Evolutionary conservation across 2,113 vertebrate genomes (phyloP).

Genomic region (Chinchilla lanigera): DNA sequence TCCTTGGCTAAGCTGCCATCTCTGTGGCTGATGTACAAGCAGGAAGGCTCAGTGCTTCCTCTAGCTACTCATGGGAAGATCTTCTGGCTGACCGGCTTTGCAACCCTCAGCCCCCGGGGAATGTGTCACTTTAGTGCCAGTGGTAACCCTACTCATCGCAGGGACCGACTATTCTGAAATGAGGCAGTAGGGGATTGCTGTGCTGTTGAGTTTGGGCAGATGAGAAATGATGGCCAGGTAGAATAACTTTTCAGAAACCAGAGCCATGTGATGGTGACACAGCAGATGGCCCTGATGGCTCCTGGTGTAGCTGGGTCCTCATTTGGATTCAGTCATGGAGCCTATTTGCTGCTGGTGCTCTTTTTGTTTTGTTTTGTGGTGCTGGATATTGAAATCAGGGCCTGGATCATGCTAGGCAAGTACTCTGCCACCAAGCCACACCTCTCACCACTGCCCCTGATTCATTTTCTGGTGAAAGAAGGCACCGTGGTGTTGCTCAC

Average conservation of each 20-base stretch:
- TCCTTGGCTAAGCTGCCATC: background rate
- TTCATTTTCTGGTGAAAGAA: background rate
- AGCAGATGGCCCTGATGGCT: rapidly evolving
- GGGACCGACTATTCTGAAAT: background rate
- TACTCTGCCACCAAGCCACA: background rate
- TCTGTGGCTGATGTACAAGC: background rate
- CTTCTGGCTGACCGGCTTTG: rapidly evolving
- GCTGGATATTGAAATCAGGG: background rate
- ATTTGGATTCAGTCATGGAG: too few species aligned
- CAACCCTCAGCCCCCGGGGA: background rate
- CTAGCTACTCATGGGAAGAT: background rate
- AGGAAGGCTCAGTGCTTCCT: background rate
- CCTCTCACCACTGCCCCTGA: background rate
- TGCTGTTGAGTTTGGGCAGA: background rate
- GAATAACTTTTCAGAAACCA: rapidly evolving
- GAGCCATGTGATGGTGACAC: rapidly evolving
- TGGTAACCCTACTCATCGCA: rapidly evolving
- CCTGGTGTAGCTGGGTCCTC: background rate
- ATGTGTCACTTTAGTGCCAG: background rate
- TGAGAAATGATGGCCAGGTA: background rate
- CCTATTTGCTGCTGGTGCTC: background rate
- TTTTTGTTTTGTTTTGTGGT: background rate
- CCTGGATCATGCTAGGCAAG: background rate
- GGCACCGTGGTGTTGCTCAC: background rate
- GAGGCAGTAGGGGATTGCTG: background rate